Evolutionary conservation across 37 sponge, comb jelly and placozoan species (phyloP).

Genomic region (Agelas oroides): DNA sequence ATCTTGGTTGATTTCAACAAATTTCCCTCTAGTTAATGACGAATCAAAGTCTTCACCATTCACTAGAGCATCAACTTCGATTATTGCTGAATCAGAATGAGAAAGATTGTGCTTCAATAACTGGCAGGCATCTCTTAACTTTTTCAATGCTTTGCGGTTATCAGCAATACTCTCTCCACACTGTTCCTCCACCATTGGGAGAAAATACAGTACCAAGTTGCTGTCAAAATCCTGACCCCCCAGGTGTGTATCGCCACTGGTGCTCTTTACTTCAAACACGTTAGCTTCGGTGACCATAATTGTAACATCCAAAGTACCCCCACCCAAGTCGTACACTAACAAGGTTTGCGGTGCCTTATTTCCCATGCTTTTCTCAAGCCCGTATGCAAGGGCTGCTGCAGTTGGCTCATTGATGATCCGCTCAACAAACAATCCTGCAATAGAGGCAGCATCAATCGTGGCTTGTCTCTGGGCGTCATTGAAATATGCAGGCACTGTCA

Average conservation of each 20-base stretch:
- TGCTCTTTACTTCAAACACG: slow-evolving; percentile 94
- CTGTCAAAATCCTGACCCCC: slow-evolving; percentile 95
- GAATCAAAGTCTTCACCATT: slow-evolving; percentile 92
- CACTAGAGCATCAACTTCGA: slow-evolving; percentile 88
- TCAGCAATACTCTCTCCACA: slow-evolving; percentile 73
- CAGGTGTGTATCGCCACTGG: slow-evolving; percentile 90
- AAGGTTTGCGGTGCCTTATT: slow-evolving; percentile 52
- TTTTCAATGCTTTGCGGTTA: slow-evolving; percentile 87
- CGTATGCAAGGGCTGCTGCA: slow-evolving; percentile 97
- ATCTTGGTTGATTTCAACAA: slow-evolving; percentile 71
- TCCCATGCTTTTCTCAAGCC: slow-evolving; percentile 69
- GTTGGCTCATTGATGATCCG: slow-evolving; percentile 99
- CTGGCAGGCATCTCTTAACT: slow-evolving; percentile 89
- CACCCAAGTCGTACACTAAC: slow-evolving; percentile 93
- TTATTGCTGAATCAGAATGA: slow-evolving; percentile 74
- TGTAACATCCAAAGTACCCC: slow-evolving; percentile 95
- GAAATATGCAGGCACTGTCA: slow-evolving; percentile 96
- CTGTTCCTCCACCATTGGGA: slow-evolving; percentile 67
- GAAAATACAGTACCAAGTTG: slow-evolving; percentile 80
- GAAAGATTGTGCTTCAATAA: slow-evolving; percentile 87
- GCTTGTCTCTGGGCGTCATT: slow-evolving; percentile 97
- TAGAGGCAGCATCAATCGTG: slow-evolving; percentile 88
- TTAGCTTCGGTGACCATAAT: slow-evolving; percentile 76
- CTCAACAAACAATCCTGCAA: slow-evolving; percentile 90
- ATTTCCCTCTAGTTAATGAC: slow-evolving; percentile 81